These are phyloP conservation scores for Bemisia tabaci DNA, from an alignment of 1,140 invertebrate species.

Conservation along the genomic window DNA sequence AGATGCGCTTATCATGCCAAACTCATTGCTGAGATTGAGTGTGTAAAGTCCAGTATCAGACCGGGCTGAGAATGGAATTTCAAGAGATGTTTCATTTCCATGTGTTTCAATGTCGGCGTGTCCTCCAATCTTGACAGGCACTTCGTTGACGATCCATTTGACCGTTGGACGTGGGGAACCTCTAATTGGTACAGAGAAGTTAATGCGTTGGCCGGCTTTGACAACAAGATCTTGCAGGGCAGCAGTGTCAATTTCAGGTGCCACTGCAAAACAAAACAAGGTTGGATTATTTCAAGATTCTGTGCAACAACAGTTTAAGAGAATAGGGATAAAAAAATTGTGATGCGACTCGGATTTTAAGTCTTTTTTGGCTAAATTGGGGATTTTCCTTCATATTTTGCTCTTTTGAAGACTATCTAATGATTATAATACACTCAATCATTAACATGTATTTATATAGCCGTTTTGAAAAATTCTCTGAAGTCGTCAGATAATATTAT, in stretches of 20 bases:
- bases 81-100: constrained; percentile 64
- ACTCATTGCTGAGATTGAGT: constrained; percentile 68
- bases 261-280: constrained; percentile 35
- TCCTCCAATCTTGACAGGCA: constrained; percentile 43
- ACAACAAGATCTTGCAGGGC: constrained; percentile 75
- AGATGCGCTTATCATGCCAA: constrained; percentile 62
- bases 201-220: constrained; percentile 76
- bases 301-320: no score
- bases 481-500: no score
- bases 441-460: no score
- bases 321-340: not conserved
- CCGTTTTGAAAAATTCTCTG: no score
- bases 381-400: no score
- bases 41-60: constrained; percentile 73
- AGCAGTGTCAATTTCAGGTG: constrained; percentile 71
- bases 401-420: no score
- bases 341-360: no score
- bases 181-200: constrained; percentile 77
- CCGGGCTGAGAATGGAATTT: constrained; percentile 71
- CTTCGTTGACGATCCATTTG: constrained; percentile 84
- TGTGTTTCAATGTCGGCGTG: constrained; percentile 56
- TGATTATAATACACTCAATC: no score
- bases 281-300: no score
- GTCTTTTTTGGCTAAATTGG: no score
- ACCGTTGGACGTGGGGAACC: constrained; percentile 63